Evolutionary conservation across 2,888 invertebrate species (phyloP), one percentile per base, ranked within the genome.

Genomic region (Tinea pellionella): DNA sequence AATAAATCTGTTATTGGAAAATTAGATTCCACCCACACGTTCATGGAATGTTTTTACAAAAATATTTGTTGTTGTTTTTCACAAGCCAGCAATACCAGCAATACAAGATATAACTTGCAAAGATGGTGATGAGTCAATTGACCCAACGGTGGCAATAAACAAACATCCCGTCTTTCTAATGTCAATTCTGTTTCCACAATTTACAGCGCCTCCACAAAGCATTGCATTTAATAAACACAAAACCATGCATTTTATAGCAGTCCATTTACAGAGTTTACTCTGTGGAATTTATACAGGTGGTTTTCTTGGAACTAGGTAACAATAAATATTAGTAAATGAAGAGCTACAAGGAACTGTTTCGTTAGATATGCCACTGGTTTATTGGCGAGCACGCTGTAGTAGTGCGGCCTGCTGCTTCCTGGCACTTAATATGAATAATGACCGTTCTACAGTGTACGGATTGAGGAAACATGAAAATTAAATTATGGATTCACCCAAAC

Each of bases 281-380:
- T 24, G 53, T 18, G 16, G 12, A 53, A 53, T 53, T 19, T 18
- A 53, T 53, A 30, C 57, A 57, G 57, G 30, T 32, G 30, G 32
- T 32, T 32, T 55, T 30, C 57, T 57, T 57, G 57, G 29, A 55
- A 19, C 12, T 15, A 18, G 19, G 19, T 66, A 67, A 68, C 66
- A 65, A 71, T 71, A 73, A 71, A 73, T 71, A 73, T 65, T 63
- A 63, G 63, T 65, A 66, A 69, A 68, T 69, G 69, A 68, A 70
- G 66, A 67, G 66, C 68, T 65, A 65, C 62, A 19, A 32, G 61
- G 19, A 42, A 24, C 30, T 65, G 67, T 64, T 66, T 68, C 66
- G 67, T 68, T 69, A 70, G 68, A 65, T 69, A 69, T 67, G 65
- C 68, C 62, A 63, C 63, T 63, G 63, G 64, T 68, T 67, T 68